Base-by-base conservation (phyloP, 1,140 invertebrate genomes). In the Gonatopus flavifemur region DNA sequence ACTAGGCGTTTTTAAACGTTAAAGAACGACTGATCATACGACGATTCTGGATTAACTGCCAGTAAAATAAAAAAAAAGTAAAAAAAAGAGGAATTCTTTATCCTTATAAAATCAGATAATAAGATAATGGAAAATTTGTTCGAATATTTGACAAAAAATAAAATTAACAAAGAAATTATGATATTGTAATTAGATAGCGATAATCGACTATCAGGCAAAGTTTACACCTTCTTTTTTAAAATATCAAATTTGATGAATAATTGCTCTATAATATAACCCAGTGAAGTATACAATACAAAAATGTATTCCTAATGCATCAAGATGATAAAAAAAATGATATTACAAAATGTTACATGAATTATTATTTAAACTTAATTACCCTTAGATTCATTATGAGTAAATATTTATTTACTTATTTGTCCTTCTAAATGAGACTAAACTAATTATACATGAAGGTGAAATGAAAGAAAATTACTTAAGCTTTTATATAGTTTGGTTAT, bases 1-100 rank as follows among this genome's bases (percentile, higher is more conserved):
- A 50, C 25, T 36, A 51, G 41, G 38, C 53, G 43, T 64, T 52
- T 64, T 48, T 56, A 55, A 49, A 61, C 39, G 60, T 63, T 21
- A 52, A 54, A 42, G 51, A 41, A 57, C 38, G 59, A 65, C 59
- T 62, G 65, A 67, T 68, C 63, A 60, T 57, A 57, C n/a, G 45
- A 59, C 43, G 25, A 65, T 52, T 39, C n/a, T 55, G 56, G 51
- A 49, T 52, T 49, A 60, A 69, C 62, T 67, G 62, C 62, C 60
- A 64, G 40, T 35, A 41, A 54, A 21, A 53, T 52, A n/a, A 41
- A 18, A 48, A 40, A 39, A 45, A 38, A 51, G 46, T 44, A 47
- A 53, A 39, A 20, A 53, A 48, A 53, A 46, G 16, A 10, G 30
- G 40, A 49, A 48, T 52, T 38, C 20, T 52, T 35, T 47, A 15